Base-by-base conservation (phyloP, 2,888 invertebrate species). In the Erebia ligea region DNA sequence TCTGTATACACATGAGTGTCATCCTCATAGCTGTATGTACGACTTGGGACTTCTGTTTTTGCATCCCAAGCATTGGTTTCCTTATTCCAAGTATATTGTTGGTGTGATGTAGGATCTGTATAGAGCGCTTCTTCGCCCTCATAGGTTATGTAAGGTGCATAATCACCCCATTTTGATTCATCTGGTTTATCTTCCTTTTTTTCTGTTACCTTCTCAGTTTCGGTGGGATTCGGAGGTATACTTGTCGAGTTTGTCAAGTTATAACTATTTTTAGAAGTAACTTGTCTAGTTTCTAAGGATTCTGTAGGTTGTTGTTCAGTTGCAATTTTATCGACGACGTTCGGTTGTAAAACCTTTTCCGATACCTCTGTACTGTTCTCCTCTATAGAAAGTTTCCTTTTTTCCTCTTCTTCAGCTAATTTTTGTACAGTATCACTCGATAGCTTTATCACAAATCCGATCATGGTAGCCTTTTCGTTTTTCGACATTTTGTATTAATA, bases 1-100 rank as follows among this genome's bases (percentile, higher is more conserved):
- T 98, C 98, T 8, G 96, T 97, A 80, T 97, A 98, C 11, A 96
- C 95, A 80, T 97, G 96, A 66, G 96, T 95, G 81, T 97, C 96
- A 86, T 96, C 95, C 89, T 97, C 96, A 84, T 96, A 95, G 67
- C 95, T 95, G 83, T 97, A 97, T 4, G 88, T 86, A 76, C 90
- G 84, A 10, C 81, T 86, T 63, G 88, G 80, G 21, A 90, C 84
- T 69, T 91, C 83, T 17, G 79, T 81, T 69, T 76, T 76, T 10
- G 76, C 68, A 73, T 89, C 85, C 95, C 95, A 95, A 61, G 94
- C 84, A 74, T 92, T 92, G 3, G 89, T 89, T 68, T 86, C 86
- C 67, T 88, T 84, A 78, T 94, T 92, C 96, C 96, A 96, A 77
- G 92, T 93, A 81, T 96, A 97, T 83, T 95, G 95, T 76, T 94